Conservation (phyloP, 2,888 invertebrate genomes). For the Ganaspis brasiliensis region DNA sequence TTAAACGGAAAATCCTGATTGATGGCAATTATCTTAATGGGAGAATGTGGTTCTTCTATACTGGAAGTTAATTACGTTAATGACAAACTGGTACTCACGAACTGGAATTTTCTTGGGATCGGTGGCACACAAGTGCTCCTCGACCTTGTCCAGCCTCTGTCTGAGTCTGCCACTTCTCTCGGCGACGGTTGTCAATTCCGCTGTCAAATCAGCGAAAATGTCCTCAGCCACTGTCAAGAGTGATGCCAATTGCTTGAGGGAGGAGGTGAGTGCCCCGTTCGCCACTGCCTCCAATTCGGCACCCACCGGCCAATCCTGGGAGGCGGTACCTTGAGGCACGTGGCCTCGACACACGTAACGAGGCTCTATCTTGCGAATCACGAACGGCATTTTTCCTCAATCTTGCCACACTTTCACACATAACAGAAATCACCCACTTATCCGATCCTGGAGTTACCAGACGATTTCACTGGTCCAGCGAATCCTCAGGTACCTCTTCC, state of each 20-base stretch:
- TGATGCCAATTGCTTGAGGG: conserved; percentile 92
- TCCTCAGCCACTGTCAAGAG: conserved; percentile 92
- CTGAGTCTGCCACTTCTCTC: conserved; percentile 88
- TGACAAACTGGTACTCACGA: conserved; percentile 87
- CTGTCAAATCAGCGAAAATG: conserved; percentile 91
- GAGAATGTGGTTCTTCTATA: conserved; percentile 2
- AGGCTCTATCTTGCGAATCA: conserved; percentile 92
- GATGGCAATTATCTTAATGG: conserved; percentile 22
- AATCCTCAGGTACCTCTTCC: conserved; percentile 17
- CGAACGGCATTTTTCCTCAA: conserved; percentile 88
- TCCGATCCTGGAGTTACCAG: conserved; percentile 35
- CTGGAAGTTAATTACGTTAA: not conserved
- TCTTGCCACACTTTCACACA: conserved; percentile 57
- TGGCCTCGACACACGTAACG: conserved; percentile 86
- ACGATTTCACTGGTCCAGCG: conserved; percentile 23
- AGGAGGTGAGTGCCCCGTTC: conserved; percentile 92
- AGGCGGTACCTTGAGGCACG: conserved; percentile 91
- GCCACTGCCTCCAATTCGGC: conserved; percentile 93
- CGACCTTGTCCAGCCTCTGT: conserved; percentile 86
- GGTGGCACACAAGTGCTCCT: conserved; percentile 87
- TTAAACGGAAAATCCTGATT: not conserved
- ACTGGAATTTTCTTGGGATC: conserved; percentile 96
- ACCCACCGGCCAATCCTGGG: conserved; percentile 91
- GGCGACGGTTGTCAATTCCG: conserved; percentile 88
- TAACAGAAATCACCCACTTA: conserved; percentile 51